These are phyloP conservation scores for Dynastes tityus DNA, from an alignment of 2,888 invertebrate genomes.

Conservation along the genomic window DNA sequence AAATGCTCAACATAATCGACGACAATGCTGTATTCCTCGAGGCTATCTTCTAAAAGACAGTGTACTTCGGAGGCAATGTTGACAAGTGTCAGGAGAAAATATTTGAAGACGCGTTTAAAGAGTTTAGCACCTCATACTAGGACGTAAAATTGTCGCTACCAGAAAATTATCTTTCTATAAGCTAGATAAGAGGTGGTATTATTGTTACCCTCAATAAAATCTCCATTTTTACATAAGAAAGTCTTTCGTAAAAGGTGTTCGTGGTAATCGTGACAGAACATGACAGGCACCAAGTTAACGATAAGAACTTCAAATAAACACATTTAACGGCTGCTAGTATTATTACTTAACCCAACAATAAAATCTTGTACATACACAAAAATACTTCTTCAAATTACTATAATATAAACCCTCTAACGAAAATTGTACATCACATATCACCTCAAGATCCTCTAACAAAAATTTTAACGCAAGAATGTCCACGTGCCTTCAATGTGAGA, in stretches of 20 bases:
- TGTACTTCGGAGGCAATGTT: too few species aligned
- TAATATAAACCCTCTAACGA: conserved; percentile 9
- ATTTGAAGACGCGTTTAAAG: too few species aligned
- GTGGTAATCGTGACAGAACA: background rate
- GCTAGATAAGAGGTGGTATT: too few species aligned
- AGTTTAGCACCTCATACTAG: too few species aligned
- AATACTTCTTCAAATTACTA: conserved; percentile 9
- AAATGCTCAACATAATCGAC: too few species aligned
- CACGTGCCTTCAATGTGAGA: conserved; percentile 35
- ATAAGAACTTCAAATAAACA: background rate
- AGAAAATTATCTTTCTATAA: too few species aligned
- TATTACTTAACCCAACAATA: conserved; percentile 14
- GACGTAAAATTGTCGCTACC: too few species aligned
- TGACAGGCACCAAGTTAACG: background rate
- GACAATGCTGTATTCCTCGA: too few species aligned
- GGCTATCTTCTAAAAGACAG: too few species aligned
- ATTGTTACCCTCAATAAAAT: conserved; percentile 1
- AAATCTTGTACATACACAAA: background rate
- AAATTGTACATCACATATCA: conserved; percentile 8
- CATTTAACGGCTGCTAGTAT: conserved; percentile 3
- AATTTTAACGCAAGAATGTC: conserved; percentile 34
- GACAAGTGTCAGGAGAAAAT: too few species aligned
- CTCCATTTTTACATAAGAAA: conserved; percentile 8
- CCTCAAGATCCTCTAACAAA: conserved; percentile 4
- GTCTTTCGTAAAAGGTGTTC: background rate